A percentile compares a stretch with the other conserved stretches of the same genome.
Conservation (phyloP, 1,140 invertebrate genomes). For the Zaprionus gabonicus region DNA sequence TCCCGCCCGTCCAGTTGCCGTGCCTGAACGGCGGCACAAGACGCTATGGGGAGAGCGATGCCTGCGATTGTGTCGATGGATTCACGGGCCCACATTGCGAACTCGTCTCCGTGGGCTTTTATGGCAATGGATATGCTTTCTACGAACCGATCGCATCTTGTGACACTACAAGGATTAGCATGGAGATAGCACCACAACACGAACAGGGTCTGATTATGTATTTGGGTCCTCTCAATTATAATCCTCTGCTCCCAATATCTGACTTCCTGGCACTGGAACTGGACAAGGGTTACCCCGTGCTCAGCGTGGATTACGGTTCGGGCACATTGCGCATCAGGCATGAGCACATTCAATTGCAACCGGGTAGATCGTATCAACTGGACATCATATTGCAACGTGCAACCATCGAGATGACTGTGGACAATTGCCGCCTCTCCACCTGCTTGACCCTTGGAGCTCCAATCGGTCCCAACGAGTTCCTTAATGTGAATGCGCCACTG, state of each 20-base stretch:
- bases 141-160: conserved; percentile 92
- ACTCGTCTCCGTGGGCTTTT: conserved; percentile 93
- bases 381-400: conserved; percentile 91
- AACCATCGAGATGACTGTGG: conserved; percentile 91
- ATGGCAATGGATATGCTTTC: conserved; percentile 94
- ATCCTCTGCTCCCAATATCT: conserved; percentile 86
- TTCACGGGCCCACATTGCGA: conserved; percentile 96
- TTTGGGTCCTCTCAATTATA: conserved; percentile 92
- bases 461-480: conserved; percentile 89
- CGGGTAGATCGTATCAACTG: conserved; percentile 92
- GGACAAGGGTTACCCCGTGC: conserved; percentile 91
- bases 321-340: conserved; percentile 90
- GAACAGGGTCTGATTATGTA: conserved; percentile 95
- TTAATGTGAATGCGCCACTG: conserved; percentile 95
- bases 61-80: conserved; percentile 89
- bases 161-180: conserved; percentile 90
- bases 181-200: conserved; percentile 91
- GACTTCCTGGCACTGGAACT: conserved; percentile 97
- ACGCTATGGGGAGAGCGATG: conserved; percentile 85
- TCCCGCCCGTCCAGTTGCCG: conserved; percentile 84
- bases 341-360: conserved; percentile 90
- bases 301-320: conserved; percentile 95
- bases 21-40: conserved; percentile 91
- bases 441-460: conserved; percentile 90
- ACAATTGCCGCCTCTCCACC: conserved; percentile 89